A percentile compares a stretch with the other conserved stretches of the same genome.
These are phyloP conservation scores for Apodemia duryi DNA, from an alignment of 2,888 invertebrate genomes.

Conservation along the genomic window DNA sequence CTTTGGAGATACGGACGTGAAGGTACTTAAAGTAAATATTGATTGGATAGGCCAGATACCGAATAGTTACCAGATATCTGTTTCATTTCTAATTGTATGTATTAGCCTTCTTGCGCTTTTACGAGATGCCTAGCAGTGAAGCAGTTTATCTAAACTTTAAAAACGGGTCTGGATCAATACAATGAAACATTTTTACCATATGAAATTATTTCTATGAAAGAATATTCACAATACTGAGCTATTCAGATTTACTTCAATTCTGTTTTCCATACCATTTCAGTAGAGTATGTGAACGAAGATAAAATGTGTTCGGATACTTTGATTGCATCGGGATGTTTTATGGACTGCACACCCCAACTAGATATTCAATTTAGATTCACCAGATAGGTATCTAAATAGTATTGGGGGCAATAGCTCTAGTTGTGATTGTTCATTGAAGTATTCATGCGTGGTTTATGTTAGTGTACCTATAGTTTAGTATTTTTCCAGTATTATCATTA, in stretches of 20 bases:
- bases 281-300: slow-evolving; percentile 31
- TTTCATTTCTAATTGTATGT: too few species aligned
- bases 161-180: too few species aligned
- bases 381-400: slow-evolving; percentile 49
- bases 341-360: slow-evolving; percentile 56
- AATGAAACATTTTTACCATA: too few species aligned
- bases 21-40: too few species aligned
- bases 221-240: background rate
- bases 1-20: too few species aligned
- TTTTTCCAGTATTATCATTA: too few species aligned
- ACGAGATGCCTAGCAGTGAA: too few species aligned
- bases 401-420: slow-evolving; percentile 25
- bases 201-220: too few species aligned
- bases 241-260: slow-evolving; percentile 13
- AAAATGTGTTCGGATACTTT: slow-evolving; percentile 36
- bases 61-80: too few species aligned
- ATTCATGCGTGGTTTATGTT: slow-evolving; percentile 25
- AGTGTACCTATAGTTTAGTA: background rate
- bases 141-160: too few species aligned
- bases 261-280: slow-evolving; percentile 33
- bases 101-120: too few species aligned
- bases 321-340: slow-evolving; percentile 49
- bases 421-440: slow-evolving; percentile 38
- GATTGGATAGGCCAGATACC: too few species aligned
- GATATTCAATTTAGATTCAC: slow-evolving; percentile 74